Conservation (phyloP, 2,888 invertebrate species). For the Lasioglossum malachurum region DNA sequence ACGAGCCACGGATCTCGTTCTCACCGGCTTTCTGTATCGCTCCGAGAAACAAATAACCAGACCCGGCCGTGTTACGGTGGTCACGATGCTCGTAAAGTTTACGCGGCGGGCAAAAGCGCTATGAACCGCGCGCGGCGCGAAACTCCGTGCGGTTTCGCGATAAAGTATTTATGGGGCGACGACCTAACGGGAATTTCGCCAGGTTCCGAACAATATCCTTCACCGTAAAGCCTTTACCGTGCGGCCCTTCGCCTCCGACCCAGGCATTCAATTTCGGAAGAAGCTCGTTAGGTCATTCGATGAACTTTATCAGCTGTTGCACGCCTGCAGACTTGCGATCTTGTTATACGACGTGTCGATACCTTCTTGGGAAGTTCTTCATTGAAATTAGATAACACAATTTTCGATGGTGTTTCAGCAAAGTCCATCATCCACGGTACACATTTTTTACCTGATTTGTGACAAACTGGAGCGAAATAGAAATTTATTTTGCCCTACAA, state of each 20-base stretch:
- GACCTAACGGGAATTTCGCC: slow-evolving; percentile 15
- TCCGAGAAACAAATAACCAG: slow-evolving; percentile 54
- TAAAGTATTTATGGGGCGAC: slow-evolving; percentile 26
- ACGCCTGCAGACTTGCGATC: neutral
- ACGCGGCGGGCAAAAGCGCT: slow-evolving; percentile 14
- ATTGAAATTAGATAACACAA: neutral
- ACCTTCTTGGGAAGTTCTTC: neutral
- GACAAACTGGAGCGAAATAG: too few relatives aligned
- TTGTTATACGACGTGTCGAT: neutral
- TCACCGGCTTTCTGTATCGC: slow-evolving; percentile 51
- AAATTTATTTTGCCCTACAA: too few relatives aligned
- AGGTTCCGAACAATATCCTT: slow-evolving; percentile 4
- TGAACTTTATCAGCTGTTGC: neutral
- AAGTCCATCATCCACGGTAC: too few relatives aligned
- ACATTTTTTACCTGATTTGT: too few relatives aligned
- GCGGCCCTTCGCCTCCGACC: neutral
- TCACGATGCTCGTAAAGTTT: slow-evolving; percentile 33
- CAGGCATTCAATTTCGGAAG: neutral
- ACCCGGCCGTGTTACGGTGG: slow-evolving; percentile 30
- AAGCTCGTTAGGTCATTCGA: slow-evolving; percentile 1
- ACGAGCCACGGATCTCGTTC: slow-evolving; percentile 39
- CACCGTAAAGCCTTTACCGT: neutral
- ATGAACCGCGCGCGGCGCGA: slow-evolving; percentile 10
- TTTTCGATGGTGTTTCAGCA: neutral
- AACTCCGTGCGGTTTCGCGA: slow-evolving; percentile 4